Conservation (phyloP, 2,113 vertebrate species). For the Acanthisitta chloris region DNA sequence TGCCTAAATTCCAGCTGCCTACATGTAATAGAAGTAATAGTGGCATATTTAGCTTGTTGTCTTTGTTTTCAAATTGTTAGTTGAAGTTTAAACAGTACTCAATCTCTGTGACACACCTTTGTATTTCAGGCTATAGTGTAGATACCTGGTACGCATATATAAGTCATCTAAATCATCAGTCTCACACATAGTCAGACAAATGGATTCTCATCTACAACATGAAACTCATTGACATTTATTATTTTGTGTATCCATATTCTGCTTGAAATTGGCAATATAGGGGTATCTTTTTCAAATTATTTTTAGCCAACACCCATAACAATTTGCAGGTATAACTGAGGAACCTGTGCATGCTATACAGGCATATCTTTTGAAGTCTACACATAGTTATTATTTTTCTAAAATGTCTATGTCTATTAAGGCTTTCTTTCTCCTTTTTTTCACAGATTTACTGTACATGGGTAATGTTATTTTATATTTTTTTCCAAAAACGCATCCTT, state of each 20-base stretch:
- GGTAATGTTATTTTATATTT: background rate
- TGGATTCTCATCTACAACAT: background rate
- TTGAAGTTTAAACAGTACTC: background rate
- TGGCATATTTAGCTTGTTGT: background rate
- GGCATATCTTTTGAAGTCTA: background rate
- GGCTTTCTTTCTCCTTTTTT: background rate
- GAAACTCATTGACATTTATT: background rate
- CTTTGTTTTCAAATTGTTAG: background rate
- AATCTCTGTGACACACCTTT: background rate
- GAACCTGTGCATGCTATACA: background rate
- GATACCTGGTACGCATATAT: background rate
- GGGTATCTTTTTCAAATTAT: background rate
- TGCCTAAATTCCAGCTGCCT: background rate
- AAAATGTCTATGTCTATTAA: background rate
- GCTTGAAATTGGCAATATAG: background rate
- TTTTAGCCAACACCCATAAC: background rate
- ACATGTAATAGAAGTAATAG: background rate
- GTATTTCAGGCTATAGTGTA: background rate
- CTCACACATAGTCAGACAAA: background rate
- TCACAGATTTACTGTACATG: background rate
- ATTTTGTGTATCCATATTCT: background rate
- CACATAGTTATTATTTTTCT: background rate
- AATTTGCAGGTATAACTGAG: background rate
- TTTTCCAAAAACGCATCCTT: background rate
- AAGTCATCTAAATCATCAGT: no score